These are phyloP conservation scores for Emydura subglobosa DNA, from an alignment of 2,113 vertebrate species.

Conservation along the genomic window DNA sequence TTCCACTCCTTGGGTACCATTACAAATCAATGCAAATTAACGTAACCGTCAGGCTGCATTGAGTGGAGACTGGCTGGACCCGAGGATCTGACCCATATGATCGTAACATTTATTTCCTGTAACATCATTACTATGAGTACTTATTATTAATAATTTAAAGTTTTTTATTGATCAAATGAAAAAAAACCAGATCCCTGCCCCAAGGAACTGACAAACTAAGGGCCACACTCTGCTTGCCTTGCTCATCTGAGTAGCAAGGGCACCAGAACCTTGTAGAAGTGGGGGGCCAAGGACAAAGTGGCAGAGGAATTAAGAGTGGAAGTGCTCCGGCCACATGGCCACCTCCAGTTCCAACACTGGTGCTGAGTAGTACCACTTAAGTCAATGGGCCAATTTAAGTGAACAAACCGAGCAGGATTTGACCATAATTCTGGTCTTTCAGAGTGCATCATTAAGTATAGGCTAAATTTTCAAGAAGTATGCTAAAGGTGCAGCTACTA, in stretches of 20 bases:
- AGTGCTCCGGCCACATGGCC: neutral
- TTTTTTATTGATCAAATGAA: neutral
- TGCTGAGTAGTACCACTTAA: neutral
- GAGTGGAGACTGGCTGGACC: neutral
- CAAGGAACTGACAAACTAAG: neutral
- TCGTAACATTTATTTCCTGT: neutral
- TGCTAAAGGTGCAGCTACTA: neutral
- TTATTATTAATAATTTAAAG: neutral
- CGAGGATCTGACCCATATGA: neutral
- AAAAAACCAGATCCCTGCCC: neutral
- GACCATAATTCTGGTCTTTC: neutral
- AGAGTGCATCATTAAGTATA: neutral
- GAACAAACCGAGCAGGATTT: neutral
- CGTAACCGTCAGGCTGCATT: neutral
- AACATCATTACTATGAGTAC: neutral
- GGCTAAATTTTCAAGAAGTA: neutral
- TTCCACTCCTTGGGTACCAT: neutral
- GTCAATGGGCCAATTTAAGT: neutral
- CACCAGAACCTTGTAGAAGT: neutral
- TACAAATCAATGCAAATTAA: neutral
- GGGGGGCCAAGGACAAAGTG: neutral
- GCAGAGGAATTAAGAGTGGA: neutral
- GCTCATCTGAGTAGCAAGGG: neutral
- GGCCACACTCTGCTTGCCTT: neutral
- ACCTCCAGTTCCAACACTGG: neutral